phyloP scores from a whole-genome alignment of 2,113 vertebrate genomes.

The Trogon melanurus region DNA sequence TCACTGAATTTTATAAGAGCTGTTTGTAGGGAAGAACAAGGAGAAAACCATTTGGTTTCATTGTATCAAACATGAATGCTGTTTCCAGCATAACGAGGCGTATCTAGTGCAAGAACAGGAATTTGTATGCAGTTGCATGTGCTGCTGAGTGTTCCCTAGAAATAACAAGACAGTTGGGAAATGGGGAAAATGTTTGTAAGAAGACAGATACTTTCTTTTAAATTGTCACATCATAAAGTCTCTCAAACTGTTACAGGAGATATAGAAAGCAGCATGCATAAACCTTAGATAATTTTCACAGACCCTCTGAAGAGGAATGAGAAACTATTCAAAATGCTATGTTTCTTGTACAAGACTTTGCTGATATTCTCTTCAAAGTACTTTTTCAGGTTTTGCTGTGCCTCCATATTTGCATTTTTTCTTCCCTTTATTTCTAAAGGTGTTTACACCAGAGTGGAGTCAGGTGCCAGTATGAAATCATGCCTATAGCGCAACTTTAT shows the following conservation, averaged over 20 bases:
- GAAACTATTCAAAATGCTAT: background rate
- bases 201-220: constrained; percentile 29
- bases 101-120: background rate
- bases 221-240: constrained; percentile 19
- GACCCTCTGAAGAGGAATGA: background rate
- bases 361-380: background rate
- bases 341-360: background rate
- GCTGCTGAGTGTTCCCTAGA: background rate
- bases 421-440: background rate
- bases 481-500: background rate
- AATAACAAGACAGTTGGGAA: constrained; percentile 38
- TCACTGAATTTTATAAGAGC: background rate
- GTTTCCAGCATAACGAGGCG: background rate
- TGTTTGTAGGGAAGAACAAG: background rate
- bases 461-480: background rate
- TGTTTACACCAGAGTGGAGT: background rate
- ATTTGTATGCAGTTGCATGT: background rate
- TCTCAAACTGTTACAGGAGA: constrained; percentile 20
- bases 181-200: constrained; percentile 3
- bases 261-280: constrained; percentile 31
- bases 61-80: background rate
- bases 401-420: background rate
- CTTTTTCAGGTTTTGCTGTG: background rate
- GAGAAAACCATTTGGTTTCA: background rate
- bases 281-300: constrained; percentile 49